A percentile compares a stretch with the other conserved stretches of the same genome.
Evolutionary conservation across 2,888 invertebrate genomes (phyloP).

Genomic region (Dasypolia templi): DNA sequence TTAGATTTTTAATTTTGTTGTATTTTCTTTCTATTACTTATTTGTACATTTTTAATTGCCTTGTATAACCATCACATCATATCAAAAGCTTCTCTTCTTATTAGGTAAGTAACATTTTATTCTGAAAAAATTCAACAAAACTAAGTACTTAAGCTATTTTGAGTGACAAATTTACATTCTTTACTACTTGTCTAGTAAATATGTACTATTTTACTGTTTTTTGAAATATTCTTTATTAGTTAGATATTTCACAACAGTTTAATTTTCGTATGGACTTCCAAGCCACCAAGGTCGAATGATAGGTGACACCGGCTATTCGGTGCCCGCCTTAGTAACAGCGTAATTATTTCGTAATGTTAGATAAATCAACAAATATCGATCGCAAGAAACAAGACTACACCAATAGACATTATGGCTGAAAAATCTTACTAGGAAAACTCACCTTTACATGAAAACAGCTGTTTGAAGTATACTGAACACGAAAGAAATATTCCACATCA

Average conservation of each 20-base stretch:
- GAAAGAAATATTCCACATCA: constrained; percentile 69
- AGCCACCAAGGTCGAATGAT: constrained; percentile 73
- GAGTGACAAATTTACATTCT: not conserved
- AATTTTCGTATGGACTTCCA: constrained; percentile 50
- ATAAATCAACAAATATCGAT: not conserved
- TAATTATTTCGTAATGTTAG: constrained; percentile 2
- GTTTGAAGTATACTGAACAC: constrained; percentile 70
- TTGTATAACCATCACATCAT: not conserved
- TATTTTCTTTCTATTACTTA: not conserved
- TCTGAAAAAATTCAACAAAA: not conserved
- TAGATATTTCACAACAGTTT: constrained; percentile 42
- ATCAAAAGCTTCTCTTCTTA: too few species aligned
- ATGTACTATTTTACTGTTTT: not conserved
- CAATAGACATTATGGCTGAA: not conserved
- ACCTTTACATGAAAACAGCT: constrained; percentile 88
- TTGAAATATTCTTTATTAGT: not conserved
- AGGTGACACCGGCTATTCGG: constrained; percentile 63
- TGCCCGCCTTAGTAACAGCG: constrained; percentile 15
- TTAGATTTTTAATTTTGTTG: too few species aligned
- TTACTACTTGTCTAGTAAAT: not conserved
- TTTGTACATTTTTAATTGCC: not conserved
- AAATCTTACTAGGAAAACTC: constrained; percentile 34
- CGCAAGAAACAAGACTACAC: not conserved
- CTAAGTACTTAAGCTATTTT: not conserved
- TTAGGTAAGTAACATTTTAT: too few species aligned